Evolutionary conservation across 1,140 invertebrate species (phyloP).

Genomic region (Tetramorium simillimum): DNA sequence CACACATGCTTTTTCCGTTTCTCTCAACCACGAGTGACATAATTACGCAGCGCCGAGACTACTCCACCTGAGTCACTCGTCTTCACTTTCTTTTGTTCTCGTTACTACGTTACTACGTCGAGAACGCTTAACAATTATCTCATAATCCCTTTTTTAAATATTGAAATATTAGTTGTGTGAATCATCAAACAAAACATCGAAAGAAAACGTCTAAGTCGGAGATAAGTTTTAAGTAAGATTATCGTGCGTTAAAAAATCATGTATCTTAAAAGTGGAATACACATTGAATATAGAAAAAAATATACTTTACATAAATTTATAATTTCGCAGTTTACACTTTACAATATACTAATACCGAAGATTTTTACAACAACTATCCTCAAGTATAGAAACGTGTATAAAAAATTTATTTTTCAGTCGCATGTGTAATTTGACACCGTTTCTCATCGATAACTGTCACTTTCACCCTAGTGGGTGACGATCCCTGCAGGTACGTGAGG

Average conservation of each 20-base stretch:
- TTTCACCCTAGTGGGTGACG: slow-evolving; percentile 27
- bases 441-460: slow-evolving; percentile 52
- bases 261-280: not conserved
- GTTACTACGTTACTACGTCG: slow-evolving; percentile 39
- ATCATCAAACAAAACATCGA: not conserved
- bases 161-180: slow-evolving; percentile 7
- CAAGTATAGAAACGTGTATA: not conserved
- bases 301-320: not conserved
- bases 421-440: slow-evolving; percentile 47
- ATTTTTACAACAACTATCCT: not conserved
- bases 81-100: slow-evolving; percentile 70
- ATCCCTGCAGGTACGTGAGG: not conserved
- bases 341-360: not conserved
- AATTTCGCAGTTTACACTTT: not conserved
- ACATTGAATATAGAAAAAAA: not conserved
- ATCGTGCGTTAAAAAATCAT: not conserved
- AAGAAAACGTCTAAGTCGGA: not conserved
- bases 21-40: slow-evolving; percentile 75
- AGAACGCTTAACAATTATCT: slow-evolving; percentile 38
- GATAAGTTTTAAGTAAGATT: not conserved
- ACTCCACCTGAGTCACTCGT: slow-evolving; percentile 76
- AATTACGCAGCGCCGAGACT: slow-evolving; percentile 75
- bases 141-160: slow-evolving; percentile 19
- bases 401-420: slow-evolving; percentile 38
- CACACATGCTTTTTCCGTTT: slow-evolving; percentile 54